A percentile compares a stretch with the other conserved stretches of the same genome.
These are phyloP conservation scores for Actinopyga echinites DNA, from an alignment of 53 echinoderm and acorn worm genomes.

Conservation along the genomic window DNA sequence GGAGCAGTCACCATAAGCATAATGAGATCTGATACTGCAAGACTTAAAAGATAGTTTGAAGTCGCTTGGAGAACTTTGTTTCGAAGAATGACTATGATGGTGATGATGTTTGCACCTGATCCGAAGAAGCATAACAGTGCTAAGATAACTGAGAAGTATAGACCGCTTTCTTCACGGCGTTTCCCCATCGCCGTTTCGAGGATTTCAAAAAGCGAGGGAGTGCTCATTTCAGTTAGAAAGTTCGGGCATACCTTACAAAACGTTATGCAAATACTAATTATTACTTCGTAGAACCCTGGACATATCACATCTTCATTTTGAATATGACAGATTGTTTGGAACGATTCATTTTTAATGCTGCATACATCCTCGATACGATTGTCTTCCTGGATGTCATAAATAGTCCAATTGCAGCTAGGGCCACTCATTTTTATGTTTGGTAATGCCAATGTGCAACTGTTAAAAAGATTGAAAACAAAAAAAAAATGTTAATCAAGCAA, in stretches of 20 bases:
- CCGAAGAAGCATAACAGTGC: slow-evolving; percentile 65
- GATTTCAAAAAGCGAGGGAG: slow-evolving; percentile 50
- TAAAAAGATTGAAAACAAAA: no score
- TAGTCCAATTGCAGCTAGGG: no score
- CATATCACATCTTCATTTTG: no score
- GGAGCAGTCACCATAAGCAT: slow-evolving; percentile 26
- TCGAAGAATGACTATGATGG: slow-evolving; percentile 80
- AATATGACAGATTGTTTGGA: no score
- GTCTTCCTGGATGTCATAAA: no score
- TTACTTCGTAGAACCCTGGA: background rate
- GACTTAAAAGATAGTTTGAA: slow-evolving; percentile 28
- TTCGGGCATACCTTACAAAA: slow-evolving; percentile 50
- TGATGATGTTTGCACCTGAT: slow-evolving; percentile 83
- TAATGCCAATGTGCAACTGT: no score
- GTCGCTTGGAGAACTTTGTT: slow-evolving; percentile 57
- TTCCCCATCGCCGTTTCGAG: background rate
- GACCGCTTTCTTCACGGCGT: background rate
- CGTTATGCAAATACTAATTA: slow-evolving; percentile 51
- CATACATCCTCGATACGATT: no score
- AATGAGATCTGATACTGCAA: slow-evolving; percentile 9
- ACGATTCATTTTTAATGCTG: no score
- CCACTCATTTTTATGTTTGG: no score
- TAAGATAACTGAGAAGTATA: slow-evolving; percentile 71
- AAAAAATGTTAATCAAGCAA: no score
- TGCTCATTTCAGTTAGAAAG: slow-evolving; percentile 55